A percentile compares a stretch with the other conserved stretches of the same genome.
These are phyloP conservation scores for Cabera pusaria DNA, from an alignment of 2,888 invertebrate species.

Conservation along the genomic window DNA sequence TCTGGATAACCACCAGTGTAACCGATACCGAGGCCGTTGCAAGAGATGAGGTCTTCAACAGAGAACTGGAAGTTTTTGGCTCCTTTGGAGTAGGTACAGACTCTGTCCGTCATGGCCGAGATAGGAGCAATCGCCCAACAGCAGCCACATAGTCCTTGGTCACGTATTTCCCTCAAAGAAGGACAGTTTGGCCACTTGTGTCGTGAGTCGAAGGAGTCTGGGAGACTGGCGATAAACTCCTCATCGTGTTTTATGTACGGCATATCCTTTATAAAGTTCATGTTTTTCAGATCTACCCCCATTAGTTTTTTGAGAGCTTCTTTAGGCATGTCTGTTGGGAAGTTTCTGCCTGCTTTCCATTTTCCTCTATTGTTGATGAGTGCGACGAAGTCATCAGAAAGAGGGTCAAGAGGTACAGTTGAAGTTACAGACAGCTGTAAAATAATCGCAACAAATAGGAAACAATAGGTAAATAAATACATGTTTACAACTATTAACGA, in stretches of 20 bases:
- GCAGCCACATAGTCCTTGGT: constrained; percentile 95
- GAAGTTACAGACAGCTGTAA: too few relatives aligned
- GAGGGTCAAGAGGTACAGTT: constrained; percentile 45
- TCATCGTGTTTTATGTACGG: constrained; percentile 56
- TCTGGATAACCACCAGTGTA: too few relatives aligned
- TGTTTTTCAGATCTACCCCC: constrained; percentile 89
- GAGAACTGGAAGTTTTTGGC: constrained; percentile 89
- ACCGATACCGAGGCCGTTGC: constrained; percentile 48
- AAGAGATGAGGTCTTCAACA: constrained; percentile 92
- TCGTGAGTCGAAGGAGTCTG: constrained; percentile 91
- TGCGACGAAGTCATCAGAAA: constrained; percentile 88
- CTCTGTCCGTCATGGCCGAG: constrained; percentile 94
- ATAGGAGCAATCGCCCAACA: constrained; percentile 97
- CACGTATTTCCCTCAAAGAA: constrained; percentile 91
- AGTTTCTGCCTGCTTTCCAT: constrained; percentile 92
- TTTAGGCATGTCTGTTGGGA: constrained; percentile 79
- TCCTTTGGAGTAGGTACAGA: constrained; percentile 91
- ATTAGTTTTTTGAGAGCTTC: constrained; percentile 80
- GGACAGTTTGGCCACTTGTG: constrained; percentile 93
- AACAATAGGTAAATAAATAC: too few relatives aligned
- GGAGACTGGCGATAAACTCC: constrained; percentile 77
- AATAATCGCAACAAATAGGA: too few relatives aligned
- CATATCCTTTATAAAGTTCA: constrained; percentile 48
- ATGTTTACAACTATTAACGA: too few relatives aligned
- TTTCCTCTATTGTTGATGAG: constrained; percentile 87